Evolutionary conservation across 2,113 vertebrate genomes (phyloP).

Genomic region (Marmota monax): DNA sequence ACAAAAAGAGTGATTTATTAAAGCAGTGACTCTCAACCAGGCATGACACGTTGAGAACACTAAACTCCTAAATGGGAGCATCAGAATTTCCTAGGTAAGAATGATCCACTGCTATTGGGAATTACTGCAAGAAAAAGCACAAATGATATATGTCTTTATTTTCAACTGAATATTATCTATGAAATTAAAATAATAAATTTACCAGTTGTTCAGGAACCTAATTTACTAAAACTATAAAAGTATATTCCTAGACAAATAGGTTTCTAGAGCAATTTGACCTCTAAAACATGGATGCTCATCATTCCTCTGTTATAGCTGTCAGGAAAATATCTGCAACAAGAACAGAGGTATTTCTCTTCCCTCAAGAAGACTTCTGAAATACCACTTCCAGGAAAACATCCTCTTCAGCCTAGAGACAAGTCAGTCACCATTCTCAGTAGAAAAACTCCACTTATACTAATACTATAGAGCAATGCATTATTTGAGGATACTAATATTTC

Average conservation of each 20-base stretch:
- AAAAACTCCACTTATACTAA: neutral
- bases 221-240: neutral
- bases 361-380: neutral
- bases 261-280: constrained; percentile 3
- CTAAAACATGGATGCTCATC: neutral
- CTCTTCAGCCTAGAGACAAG: neutral
- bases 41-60: neutral
- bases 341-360: neutral
- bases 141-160: neutral
- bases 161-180: neutral
- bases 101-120: neutral
- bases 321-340: constrained; percentile 24
- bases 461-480: neutral
- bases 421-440: neutral
- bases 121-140: constrained; percentile 22
- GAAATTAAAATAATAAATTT: constrained; percentile 44
- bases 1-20: neutral
- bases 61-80: neutral
- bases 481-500: neutral
- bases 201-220: neutral
- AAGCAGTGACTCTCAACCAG: neutral
- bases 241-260: neutral
- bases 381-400: neutral
- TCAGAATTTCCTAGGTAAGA: neutral
- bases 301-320: neutral